Conservation (phyloP, 2,888 invertebrate species). For the Erebia epiphron region DNA sequence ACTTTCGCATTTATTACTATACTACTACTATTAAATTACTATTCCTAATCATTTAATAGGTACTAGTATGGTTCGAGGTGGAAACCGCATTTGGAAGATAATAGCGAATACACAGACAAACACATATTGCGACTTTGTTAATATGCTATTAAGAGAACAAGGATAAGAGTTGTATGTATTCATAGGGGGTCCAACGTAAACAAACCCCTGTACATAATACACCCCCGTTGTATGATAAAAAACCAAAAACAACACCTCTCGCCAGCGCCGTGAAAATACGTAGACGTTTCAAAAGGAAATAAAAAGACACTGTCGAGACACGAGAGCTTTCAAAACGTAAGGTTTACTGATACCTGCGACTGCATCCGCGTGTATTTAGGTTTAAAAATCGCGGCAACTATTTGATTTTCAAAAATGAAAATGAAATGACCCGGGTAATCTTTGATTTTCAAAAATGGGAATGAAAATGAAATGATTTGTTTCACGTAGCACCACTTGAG, state of each 20-base stretch:
- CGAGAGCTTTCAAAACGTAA: conserved; percentile 7
- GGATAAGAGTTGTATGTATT: neutral
- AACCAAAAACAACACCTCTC: conserved; percentile 16
- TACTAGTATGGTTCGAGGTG: too few species aligned
- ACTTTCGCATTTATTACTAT: too few species aligned
- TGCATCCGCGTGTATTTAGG: neutral
- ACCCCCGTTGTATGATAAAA: conserved; percentile 3
- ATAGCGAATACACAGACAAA: neutral
- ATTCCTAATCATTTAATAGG: too few species aligned
- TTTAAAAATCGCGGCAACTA: too few species aligned
- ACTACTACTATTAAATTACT: too few species aligned
- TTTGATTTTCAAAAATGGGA: too few species aligned
- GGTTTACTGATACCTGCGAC: neutral
- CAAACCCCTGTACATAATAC: conserved; percentile 11
- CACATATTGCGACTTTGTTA: neutral
- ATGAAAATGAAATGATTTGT: too few species aligned
- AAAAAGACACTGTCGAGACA: conserved; percentile 8
- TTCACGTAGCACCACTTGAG: too few species aligned
- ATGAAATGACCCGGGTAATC: too few species aligned
- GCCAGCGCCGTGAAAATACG: conserved; percentile 13
- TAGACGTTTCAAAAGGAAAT: conserved; percentile 12
- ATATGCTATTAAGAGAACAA: neutral
- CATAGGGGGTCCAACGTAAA: conserved; percentile 7
- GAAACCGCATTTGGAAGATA: too few species aligned
- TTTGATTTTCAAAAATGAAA: too few species aligned